Base-by-base conservation (phyloP, 92 coral and sea anemone species). In the Paramuricea clavata region DNA sequence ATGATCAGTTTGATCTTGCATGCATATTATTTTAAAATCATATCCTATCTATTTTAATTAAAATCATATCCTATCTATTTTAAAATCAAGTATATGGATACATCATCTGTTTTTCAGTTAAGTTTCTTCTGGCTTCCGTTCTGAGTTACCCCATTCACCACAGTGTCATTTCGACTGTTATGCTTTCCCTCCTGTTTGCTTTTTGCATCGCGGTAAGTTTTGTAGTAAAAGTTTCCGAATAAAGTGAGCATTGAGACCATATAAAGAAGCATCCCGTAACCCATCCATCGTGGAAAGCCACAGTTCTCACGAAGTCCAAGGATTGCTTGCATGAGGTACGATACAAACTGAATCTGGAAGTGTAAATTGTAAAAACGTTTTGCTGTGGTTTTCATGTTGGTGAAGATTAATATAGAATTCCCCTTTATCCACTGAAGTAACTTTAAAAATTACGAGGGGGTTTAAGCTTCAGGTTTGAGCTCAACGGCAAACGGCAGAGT, bases 221-320 rank as follows among this genome's bases (percentile, higher is more conserved):
- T 92, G 49, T 93, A 67, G 90, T 95, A 95, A 59, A 95, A 95
- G 76, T 95, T 93, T 2, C 91, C 90, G 74, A 95, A 95, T 47
- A 95, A 75, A 12, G 92, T 70, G 13, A 95, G 82, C 83, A 95
- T 93, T 15, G 98, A 93, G 21, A 90, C 36, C 97, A 95, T 95
- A 82, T 95, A 95, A 21, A 81, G 89, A 33, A 95, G 83, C 54
- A 92, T 86, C 15, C 91, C 88, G 16, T 83, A 95, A 49, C 87
- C 93, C 98, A 95, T 95, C 98, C 98, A 95, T 23, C 88, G 74
- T 0, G 96, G 98, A 74, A 90, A 95, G 49, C 93, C 62, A 34
- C 98, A 94, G 74, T 93, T 72, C 30, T 77, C 69, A 44, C 86
- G 78, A 27, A 93, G 85, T 23, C 93, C 86, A 0, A 88, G 91